A percentile compares a stretch with the other conserved stretches of the same genome.
phyloP scores from a whole-genome alignment of 1,140 invertebrate species.

The Drosophila sturtevanti region DNA sequence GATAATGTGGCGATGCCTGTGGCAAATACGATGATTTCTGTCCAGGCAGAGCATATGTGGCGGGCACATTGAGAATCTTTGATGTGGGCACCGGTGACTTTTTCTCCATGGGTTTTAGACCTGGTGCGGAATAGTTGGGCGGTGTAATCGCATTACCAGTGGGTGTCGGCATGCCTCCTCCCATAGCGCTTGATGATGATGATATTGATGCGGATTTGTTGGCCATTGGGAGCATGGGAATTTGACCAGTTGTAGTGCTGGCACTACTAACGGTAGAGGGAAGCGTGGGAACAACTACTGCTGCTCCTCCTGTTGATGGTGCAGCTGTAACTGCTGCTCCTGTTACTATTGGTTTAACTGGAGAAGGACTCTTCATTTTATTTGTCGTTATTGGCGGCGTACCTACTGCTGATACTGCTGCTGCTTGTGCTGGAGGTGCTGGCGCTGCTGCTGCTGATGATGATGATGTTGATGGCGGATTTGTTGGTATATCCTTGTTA shows the following conservation, averaged over 20 bases:
- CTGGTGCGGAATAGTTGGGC: constrained; percentile 44
- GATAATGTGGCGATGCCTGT: constrained; percentile 74
- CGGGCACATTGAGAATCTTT: constrained; percentile 78
- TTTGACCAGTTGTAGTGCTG: constrained; percentile 28
- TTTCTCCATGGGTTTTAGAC: constrained; percentile 72
- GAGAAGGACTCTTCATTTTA: neutral
- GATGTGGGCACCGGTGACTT: constrained; percentile 78
- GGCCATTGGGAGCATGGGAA: constrained; percentile 69
- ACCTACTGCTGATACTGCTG: no score
- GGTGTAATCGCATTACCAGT: constrained; percentile 33
- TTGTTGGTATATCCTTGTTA: constrained; percentile 23
- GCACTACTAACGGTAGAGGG: constrained; percentile 1
- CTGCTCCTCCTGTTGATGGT: neutral
- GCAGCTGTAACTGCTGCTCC: neutral
- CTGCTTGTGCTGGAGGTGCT: constrained; percentile 4
- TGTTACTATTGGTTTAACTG: neutral
- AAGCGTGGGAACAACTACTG: neutral
- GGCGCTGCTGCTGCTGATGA: neutral
- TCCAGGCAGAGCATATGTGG: constrained; percentile 70
- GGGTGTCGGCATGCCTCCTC: constrained; percentile 4
- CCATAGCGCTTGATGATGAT: constrained; percentile 13
- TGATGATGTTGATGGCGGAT: constrained; percentile 16
- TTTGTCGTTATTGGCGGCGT: no score
- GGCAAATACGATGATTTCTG: constrained; percentile 71
- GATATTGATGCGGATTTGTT: constrained; percentile 39